Percentiles rank a stretch among this genome's conserved stretches.
These are phyloP conservation scores for Catocala fraxini DNA, from an alignment of 2,888 invertebrate species.

Conservation along the genomic window DNA sequence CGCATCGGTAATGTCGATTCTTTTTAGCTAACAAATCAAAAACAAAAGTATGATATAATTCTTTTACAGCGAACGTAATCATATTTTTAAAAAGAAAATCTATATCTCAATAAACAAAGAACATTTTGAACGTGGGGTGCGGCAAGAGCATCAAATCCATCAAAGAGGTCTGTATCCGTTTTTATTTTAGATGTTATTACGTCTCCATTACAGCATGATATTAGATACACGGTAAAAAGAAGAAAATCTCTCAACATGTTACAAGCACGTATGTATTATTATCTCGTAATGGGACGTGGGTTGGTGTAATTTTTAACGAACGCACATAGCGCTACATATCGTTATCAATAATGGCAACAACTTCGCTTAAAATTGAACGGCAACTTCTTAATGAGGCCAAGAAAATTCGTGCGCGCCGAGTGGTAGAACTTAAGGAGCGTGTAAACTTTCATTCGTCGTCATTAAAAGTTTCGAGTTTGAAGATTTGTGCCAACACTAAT, in stretches of 20 bases:
- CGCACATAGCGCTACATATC: slow-evolving; percentile 60
- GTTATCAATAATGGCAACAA: slow-evolving; percentile 77
- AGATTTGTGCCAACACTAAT: slow-evolving; percentile 85
- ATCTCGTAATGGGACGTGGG: slow-evolving; percentile 34
- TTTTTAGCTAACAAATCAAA: background rate
- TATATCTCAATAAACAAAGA: slow-evolving; percentile 1
- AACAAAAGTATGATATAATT: slow-evolving; percentile 10
- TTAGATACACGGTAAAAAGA: slow-evolving; percentile 20
- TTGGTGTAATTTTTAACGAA: slow-evolving; percentile 48
- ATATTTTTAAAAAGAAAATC: no score
- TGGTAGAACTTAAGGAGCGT: slow-evolving; percentile 79
- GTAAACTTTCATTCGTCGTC: slow-evolving; percentile 85
- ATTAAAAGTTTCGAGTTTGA: slow-evolving; percentile 83
- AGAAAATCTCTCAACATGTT: slow-evolving; percentile 14
- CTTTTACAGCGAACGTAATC: no score
- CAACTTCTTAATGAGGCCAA: slow-evolving; percentile 83
- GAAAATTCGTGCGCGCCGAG: slow-evolving; percentile 76
- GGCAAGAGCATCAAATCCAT: slow-evolving; percentile 8
- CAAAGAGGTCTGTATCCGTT: slow-evolving; percentile 30
- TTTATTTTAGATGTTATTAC: slow-evolving; percentile 37
- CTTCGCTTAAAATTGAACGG: slow-evolving; percentile 72
- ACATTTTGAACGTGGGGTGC: slow-evolving; percentile 16
- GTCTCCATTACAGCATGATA: slow-evolving; percentile 18
- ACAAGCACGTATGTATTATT: slow-evolving; percentile 25
- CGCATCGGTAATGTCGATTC: background rate